Evolutionary conservation across 2,888 invertebrate genomes (phyloP), one percentile per base, ranked within the genome.

Genomic region (Lepidocyrtinus sp.): DNA sequence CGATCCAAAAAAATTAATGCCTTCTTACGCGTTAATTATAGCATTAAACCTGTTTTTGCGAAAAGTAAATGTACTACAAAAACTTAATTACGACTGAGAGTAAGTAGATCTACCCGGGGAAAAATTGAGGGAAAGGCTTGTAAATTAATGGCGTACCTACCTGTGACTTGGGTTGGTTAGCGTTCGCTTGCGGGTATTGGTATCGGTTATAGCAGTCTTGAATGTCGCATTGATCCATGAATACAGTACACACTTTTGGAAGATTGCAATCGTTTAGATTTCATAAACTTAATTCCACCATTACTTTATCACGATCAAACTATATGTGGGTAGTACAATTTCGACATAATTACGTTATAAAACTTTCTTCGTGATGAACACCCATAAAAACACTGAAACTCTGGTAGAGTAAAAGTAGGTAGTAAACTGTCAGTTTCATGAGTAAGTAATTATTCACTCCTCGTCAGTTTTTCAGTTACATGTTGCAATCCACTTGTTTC

Each of bases 161-260:
- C 75, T 76, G 70, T 22, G 27, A 70, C 65, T 76, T 76, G 76
- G 76, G 70, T 55, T 64, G 76, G 76, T 63, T n/a, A n/a, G n/a
- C n/a, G n/a, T n/a, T 61, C 27, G 70, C 70, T 76, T 70, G 76
- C 71, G 70, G 70, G 76, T 76, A 36, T 70, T 50, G 70, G 76
- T 75, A 75, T n/a, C n/a, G n/a, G n/a, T n/a, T n/a, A 62, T 36
- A 76, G 55, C 76, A 76, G 70, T 70, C 70, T 76, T 76, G 76
- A 26, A 21, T 70, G 70, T 76, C 76, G 71, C 70, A 70, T 70
- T 76, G 70, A 76, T 76, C 76, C 76, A 76, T 76, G 76, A 70
- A 76, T 64, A 70, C 76, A 59, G 21, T 69, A 55, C 64, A 64
- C 70, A 70, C 65, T 55, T 55, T 36, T n/a, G n/a, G n/a, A n/a